Evolutionary conservation across 2,888 invertebrate genomes (phyloP).

Genomic region (Xestia sexstrigata): DNA sequence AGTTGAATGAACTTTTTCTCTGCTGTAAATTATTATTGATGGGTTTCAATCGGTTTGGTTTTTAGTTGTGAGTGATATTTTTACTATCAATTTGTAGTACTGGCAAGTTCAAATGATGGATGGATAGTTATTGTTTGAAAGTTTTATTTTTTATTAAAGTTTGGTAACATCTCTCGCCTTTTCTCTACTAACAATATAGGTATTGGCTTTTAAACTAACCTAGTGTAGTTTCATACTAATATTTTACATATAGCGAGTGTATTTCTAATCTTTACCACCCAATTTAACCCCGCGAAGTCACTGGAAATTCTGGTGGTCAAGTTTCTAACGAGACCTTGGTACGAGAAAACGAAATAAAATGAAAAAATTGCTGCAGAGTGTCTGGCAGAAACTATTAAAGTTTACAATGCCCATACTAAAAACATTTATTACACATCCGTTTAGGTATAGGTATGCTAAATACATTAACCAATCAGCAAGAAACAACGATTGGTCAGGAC

Average conservation of each 20-base stretch:
- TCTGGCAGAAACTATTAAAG: background rate
- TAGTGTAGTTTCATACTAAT: background rate
- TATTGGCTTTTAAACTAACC: background rate
- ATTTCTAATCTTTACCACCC: background rate
- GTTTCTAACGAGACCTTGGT: background rate
- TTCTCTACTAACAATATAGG: background rate
- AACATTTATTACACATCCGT: background rate
- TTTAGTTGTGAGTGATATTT: conserved; percentile 19
- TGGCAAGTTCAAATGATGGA: too few relatives aligned
- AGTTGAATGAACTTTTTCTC: conserved; percentile 72
- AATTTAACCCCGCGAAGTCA: background rate
- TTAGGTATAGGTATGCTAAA: background rate
- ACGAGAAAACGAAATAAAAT: background rate
- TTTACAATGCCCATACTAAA: background rate
- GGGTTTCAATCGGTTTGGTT: conserved; percentile 30
- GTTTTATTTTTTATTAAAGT: too few relatives aligned
- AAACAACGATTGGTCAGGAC: background rate
- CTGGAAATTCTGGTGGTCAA: background rate
- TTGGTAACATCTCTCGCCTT: background rate
- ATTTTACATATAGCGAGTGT: background rate
- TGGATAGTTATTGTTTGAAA: too few relatives aligned
- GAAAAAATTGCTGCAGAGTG: background rate
- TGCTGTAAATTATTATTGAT: conserved; percentile 64
- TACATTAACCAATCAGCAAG: background rate
- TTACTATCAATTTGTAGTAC: conserved; percentile 18